phyloP scores from a whole-genome alignment of 2,888 invertebrate genomes.

The Tiliacea citrago region DNA sequence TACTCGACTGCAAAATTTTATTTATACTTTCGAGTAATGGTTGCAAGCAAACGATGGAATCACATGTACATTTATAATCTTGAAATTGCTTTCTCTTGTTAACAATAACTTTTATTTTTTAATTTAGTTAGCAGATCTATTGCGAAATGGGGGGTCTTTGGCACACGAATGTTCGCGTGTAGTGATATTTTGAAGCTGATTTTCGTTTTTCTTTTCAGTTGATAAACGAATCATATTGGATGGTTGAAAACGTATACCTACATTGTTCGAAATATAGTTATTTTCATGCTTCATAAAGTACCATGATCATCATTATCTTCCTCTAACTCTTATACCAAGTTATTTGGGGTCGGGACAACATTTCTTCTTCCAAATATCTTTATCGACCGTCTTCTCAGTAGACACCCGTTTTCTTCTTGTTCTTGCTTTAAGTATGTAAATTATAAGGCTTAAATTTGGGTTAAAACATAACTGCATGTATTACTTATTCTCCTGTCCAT shows the following conservation, averaged over 20 bases:
- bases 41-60: slow-evolving; percentile 77
- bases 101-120: slow-evolving; percentile 70
- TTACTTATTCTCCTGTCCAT: background rate
- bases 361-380: background rate
- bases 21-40: slow-evolving; percentile 72
- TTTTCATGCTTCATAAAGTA: background rate
- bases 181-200: slow-evolving; percentile 26
- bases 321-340: background rate
- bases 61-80: slow-evolving; percentile 78
- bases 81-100: slow-evolving; percentile 80
- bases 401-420: background rate
- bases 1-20: slow-evolving; percentile 64
- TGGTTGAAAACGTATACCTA: background rate
- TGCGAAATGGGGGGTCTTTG: slow-evolving; percentile 56
- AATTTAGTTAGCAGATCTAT: slow-evolving; percentile 66
- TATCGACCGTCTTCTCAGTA: background rate
- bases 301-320: background rate
- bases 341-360: too few relatives aligned
- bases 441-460: background rate
- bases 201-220: slow-evolving; percentile 38
- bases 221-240: background rate
- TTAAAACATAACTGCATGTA: background rate
- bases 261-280: background rate
- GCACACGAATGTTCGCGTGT: slow-evolving; percentile 58
- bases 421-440: background rate